Conservation (phyloP, 2,797 vertebrate species). For the Kryptolebias ocellatus region DNA sequence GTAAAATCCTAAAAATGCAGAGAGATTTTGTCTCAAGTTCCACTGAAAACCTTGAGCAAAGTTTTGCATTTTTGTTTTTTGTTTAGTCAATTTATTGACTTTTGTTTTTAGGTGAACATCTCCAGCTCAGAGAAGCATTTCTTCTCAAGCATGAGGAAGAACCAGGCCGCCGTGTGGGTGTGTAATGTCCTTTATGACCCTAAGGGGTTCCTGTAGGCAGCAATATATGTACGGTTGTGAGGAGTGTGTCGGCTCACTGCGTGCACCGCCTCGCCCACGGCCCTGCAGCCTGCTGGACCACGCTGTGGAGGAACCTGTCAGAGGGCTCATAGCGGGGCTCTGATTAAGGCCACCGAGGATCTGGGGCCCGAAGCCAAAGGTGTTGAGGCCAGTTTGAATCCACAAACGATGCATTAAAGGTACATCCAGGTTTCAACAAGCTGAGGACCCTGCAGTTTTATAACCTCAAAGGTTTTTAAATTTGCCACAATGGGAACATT, state of each 20-base stretch:
- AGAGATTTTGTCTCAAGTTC: not conserved
- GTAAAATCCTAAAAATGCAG: not conserved
- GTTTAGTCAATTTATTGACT: not conserved
- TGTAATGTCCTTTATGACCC: constrained; percentile 1
- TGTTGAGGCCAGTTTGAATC: not conserved
- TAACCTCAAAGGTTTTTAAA: no score
- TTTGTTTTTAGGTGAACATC: not conserved
- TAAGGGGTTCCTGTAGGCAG: not conserved
- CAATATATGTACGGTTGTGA: not conserved
- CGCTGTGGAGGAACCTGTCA: not conserved
- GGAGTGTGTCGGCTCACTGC: not conserved
- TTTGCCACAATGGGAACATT: no score
- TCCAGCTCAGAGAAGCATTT: not conserved
- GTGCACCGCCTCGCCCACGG: not conserved
- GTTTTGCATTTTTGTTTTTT: no score
- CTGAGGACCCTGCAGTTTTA: no score
- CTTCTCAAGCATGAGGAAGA: not conserved
- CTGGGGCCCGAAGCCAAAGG: not conserved
- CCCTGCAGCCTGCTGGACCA: not conserved
- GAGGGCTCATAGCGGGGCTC: not conserved
- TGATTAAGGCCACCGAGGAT: not conserved
- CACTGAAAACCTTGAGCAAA: not conserved
- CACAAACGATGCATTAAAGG: no score
- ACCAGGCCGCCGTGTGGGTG: not conserved
- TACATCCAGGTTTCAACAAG: no score